These are phyloP conservation scores for Pogonomyrmex barbatus DNA, from an alignment of 1,140 invertebrate genomes.

Conservation along the genomic window DNA sequence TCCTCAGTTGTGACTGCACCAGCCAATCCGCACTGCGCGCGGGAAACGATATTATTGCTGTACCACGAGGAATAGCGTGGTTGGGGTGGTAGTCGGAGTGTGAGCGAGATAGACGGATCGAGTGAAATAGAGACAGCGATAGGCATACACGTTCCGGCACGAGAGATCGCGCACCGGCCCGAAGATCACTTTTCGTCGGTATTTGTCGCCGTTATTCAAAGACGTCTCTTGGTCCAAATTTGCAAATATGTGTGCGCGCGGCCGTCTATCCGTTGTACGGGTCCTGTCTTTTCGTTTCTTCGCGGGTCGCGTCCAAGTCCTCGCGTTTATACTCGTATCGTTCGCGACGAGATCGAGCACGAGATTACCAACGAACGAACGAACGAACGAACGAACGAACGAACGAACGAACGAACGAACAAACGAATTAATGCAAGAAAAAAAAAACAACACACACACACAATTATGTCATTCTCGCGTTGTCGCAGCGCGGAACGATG, in stretches of 20 bases:
- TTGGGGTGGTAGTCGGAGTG: constrained; percentile 30
- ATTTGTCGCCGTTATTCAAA: not conserved
- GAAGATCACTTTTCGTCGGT: constrained; percentile 44
- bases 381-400: too few relatives aligned
- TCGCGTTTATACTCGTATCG: too few relatives aligned
- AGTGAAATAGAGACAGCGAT: constrained; percentile 13
- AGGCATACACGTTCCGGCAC: constrained; percentile 40
- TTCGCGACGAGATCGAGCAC: too few relatives aligned
- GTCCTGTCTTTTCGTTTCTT: too few relatives aligned
- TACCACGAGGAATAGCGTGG: constrained; percentile 75
- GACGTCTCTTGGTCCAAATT: not conserved
- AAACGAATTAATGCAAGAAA: too few relatives aligned
- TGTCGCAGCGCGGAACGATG: too few relatives aligned
- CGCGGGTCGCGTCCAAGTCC: too few relatives aligned
- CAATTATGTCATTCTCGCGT: too few relatives aligned
- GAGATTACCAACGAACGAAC: too few relatives aligned
- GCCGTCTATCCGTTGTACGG: not conserved
- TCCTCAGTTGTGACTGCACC: constrained; percentile 46
- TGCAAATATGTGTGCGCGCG: too few relatives aligned
- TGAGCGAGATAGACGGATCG: constrained; percentile 32
- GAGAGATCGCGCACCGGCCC: constrained; percentile 23
- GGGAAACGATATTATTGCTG: constrained; percentile 83
- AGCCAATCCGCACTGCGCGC: constrained; percentile 81
- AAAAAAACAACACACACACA: too few relatives aligned
- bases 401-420: too few relatives aligned